Base-by-base conservation (phyloP, 2,888 invertebrate genomes). In the Drosophila fulvimacula region DNA sequence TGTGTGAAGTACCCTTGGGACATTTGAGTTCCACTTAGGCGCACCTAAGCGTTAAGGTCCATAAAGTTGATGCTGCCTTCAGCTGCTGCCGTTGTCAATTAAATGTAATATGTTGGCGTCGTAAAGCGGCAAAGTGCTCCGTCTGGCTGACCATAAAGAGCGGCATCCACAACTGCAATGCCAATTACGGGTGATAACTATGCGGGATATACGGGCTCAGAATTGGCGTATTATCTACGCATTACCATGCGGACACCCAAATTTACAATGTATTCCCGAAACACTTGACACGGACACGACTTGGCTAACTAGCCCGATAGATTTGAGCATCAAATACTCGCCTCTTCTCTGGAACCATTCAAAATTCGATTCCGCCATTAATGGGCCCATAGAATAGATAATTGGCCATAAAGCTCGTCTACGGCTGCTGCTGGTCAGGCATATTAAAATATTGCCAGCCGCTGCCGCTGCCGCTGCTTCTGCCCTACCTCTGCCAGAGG, bases 341-440 rank as follows among this genome's bases (percentile, higher is more conserved):
- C 30, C 30, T 2, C 24, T 24, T 17, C n/a, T n/a, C n/a, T 5
- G 39, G 44, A 63, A 55, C 60, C 46, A 84, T 78, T 88, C 57
- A 74, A 74, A 85, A 79, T 70, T 79, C 69, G 70, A 79, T 79
- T 83, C 73, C 57, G 58, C 71, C 67, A 71, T 81, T 84, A 88
- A 88, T 86, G 69, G 83, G 58, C 65, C 76, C 83, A 83, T 81
- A 71, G 75, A 86, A 88, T 88, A 77, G 77, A 86, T 84, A 84
- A 84, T 84, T 86, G 88, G 86, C 88, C 79, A 88, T 84, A 83
- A 84, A 81, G 64, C 79, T 79, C 83, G 86, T 81, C 88, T 75
- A 63, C 64, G 73, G 34, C 60, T 44, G 72, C 49, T 63, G 46
- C 76, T 80, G 83, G 88, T 62, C 78, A 62, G 66, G 83, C 88